Percentiles rank a stretch among this genome's conserved stretches.
Evolutionary conservation across 2,113 vertebrate genomes (phyloP).

Genomic region (Alectura lathami): DNA sequence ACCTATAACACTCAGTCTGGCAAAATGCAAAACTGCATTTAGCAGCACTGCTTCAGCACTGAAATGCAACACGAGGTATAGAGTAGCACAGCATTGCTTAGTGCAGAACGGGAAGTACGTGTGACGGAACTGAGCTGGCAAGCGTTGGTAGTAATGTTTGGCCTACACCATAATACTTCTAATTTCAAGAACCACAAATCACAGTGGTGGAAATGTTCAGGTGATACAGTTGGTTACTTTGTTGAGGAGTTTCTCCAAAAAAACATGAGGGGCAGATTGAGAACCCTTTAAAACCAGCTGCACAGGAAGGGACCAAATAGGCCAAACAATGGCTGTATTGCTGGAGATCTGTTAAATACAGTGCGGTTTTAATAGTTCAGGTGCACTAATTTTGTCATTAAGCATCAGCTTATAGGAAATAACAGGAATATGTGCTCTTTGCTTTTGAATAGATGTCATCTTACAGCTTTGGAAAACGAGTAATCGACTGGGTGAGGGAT

Average conservation of each 20-base stretch:
- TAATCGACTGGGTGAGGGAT: background rate
- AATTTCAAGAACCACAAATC: background rate
- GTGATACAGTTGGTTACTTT: background rate
- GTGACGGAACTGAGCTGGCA: background rate
- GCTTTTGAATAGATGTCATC: background rate
- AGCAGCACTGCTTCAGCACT: background rate
- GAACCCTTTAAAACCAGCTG: background rate
- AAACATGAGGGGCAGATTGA: background rate
- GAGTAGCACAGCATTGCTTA: fast-evolving
- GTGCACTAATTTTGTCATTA: background rate
- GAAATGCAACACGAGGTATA: fast-evolving
- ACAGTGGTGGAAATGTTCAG: background rate
- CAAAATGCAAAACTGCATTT: background rate
- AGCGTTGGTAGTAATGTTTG: background rate
- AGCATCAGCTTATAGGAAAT: background rate
- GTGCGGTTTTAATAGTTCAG: background rate
- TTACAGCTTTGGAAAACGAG: background rate
- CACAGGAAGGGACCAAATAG: background rate
- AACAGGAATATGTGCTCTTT: background rate
- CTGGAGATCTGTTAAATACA: background rate
- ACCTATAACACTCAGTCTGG: background rate
- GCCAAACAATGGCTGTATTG: background rate
- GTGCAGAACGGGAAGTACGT: background rate
- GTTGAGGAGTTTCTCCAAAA: background rate
- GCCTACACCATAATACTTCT: background rate